These are phyloP conservation scores for Oedothorax gibbosus DNA, from an alignment of 1,140 invertebrate genomes.

Conservation along the genomic window DNA sequence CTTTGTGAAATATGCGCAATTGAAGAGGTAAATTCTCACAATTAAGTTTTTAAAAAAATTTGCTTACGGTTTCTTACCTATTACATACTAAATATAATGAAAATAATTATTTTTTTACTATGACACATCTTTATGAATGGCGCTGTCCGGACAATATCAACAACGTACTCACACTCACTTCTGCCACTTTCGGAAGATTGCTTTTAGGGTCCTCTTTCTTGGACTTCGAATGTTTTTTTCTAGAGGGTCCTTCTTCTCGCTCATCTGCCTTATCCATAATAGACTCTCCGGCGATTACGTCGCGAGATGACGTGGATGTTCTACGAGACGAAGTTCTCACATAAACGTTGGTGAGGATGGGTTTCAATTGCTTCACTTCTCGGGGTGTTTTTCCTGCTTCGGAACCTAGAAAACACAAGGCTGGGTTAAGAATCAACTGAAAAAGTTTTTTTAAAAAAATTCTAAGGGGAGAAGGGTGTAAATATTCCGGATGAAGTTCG, in stretches of 20 bases:
- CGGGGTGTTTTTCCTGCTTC: not conserved
- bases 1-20: no score
- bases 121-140: no score
- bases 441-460: no score
- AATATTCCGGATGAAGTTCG: no score
- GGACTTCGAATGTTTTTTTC: not conserved
- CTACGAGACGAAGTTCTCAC: slow-evolving; percentile 7
- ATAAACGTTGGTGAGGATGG: slow-evolving; percentile 53
- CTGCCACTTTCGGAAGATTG: slow-evolving; percentile 19
- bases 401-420: no score
- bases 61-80: no score
- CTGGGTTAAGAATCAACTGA: not conserved
- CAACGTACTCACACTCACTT: slow-evolving; percentile 8
- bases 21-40: no score
- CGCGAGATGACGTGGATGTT: not conserved
- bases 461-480: no score
- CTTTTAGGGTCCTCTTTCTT: slow-evolving; percentile 23
- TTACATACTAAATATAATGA: no score
- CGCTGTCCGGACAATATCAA: no score
- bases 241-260: not conserved
- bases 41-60: no score
- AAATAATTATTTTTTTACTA: no score
- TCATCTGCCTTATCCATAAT: slow-evolving; percentile 34
- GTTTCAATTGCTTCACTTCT: slow-evolving; percentile 36
- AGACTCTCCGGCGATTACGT: slow-evolving; percentile 48